Evolutionary conservation across 2,797 vertebrate genomes (phyloP).

Genomic region (Rhynchotus rufescens): DNA sequence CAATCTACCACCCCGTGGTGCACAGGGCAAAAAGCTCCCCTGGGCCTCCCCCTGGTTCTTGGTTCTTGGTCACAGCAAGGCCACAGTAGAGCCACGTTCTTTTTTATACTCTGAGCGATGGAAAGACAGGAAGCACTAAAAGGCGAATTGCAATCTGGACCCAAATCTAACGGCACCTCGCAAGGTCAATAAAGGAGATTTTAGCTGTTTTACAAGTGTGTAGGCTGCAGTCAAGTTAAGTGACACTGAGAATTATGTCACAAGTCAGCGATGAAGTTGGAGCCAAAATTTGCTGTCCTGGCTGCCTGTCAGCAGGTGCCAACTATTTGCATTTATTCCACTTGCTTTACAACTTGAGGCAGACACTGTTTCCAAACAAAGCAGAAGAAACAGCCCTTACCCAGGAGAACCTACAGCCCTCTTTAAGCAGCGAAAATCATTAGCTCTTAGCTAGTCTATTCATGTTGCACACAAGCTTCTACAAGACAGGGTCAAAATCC

Average conservation of each 20-base stretch:
- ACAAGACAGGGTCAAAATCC: conserved; percentile 43
- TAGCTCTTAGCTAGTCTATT: not conserved
- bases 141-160: not conserved
- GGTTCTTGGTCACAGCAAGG: not conserved
- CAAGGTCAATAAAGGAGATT: not conserved
- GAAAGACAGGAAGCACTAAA: not conserved
- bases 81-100: not conserved
- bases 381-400: not conserved
- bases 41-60: accelerated
- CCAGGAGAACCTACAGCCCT: not conserved
- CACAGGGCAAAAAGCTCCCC: not conserved
- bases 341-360: not conserved
- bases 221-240: not conserved
- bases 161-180: not conserved
- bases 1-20: not conserved
- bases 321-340: conserved; percentile 5
- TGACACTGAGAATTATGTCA: not conserved
- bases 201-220: not conserved
- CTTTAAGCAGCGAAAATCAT: conserved; percentile 13
- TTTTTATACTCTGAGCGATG: not conserved
- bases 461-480: not conserved
- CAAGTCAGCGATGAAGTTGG: not conserved
- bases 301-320: not conserved
- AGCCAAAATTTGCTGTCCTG: not conserved
- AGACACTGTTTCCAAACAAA: not conserved